Conservation (phyloP, 2,888 invertebrate species). For the Ceriagrion tenellum region DNA sequence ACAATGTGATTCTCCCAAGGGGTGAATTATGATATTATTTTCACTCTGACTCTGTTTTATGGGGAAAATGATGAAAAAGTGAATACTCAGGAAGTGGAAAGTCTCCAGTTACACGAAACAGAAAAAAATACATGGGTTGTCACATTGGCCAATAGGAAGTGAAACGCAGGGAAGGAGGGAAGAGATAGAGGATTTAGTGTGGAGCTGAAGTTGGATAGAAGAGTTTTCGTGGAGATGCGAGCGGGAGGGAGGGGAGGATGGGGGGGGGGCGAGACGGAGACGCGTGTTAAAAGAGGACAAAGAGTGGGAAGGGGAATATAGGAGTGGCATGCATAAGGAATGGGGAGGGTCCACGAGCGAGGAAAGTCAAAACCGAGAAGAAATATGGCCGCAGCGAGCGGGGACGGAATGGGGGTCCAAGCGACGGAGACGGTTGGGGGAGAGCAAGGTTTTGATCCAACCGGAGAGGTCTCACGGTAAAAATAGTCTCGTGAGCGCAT, state of each 20-base stretch:
- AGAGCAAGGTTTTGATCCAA: not conserved
- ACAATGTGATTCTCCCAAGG: not conserved
- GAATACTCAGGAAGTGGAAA: not conserved
- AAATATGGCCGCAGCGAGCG: not conserved
- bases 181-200: not conserved
- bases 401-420: not conserved
- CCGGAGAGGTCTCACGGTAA: not conserved
- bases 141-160: not conserved
- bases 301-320: conserved; percentile 46
- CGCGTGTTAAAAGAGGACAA: conserved; percentile 59
- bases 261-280: conserved; percentile 70
- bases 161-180: not conserved
- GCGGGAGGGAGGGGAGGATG: conserved; percentile 18
- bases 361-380: conserved; percentile 72
- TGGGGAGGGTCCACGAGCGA: conserved; percentile 72
- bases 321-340: conserved; percentile 69
- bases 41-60: not conserved
- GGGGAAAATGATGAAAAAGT: not conserved
- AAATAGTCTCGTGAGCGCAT: not conserved
- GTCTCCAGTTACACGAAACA: not conserved
- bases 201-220: not conserved
- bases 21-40: not conserved
- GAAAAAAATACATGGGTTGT: not conserved
- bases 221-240: not conserved
- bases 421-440: conserved; percentile 2